Percentiles rank a stretch among this genome's conserved stretches.
These are phyloP conservation scores for Coboldia fuscipes DNA, from an alignment of 1,140 invertebrate genomes.

Conservation along the genomic window DNA sequence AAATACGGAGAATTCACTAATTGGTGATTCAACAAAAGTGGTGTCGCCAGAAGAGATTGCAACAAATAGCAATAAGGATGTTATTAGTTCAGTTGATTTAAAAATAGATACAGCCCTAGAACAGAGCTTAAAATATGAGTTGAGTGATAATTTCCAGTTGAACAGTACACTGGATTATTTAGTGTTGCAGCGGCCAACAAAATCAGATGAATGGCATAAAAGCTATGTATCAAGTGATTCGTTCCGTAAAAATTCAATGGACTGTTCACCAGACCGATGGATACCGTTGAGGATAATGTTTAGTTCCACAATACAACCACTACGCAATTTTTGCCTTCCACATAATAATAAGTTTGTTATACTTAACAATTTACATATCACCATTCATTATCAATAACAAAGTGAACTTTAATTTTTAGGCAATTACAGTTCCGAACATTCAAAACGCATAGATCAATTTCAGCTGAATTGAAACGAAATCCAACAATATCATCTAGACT, in stretches of 20 bases:
- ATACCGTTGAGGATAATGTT: neutral
- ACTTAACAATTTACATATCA: neutral
- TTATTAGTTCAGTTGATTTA: neutral
- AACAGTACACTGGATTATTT: too few relatives aligned
- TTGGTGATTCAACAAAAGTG: neutral
- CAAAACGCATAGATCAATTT: conserved; percentile 48
- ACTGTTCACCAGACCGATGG: neutral
- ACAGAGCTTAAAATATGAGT: too few relatives aligned
- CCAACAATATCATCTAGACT: conserved; percentile 34
- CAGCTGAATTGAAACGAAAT: conserved; percentile 43
- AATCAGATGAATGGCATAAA: neutral
- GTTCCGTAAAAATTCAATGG: neutral
- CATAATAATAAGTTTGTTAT: neutral
- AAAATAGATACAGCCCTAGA: neutral
- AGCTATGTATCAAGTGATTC: neutral
- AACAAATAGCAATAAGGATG: neutral
- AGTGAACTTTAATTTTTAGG: neutral
- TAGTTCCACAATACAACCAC: neutral
- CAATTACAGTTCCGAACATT: conserved; percentile 35
- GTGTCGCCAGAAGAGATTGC: neutral
- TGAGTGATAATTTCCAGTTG: too few relatives aligned
- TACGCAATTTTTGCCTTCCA: neutral
- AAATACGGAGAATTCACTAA: too few relatives aligned
- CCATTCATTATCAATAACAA: neutral
- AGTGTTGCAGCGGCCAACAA: neutral